These are phyloP conservation scores for Listronotus bonariensis DNA, from an alignment of 1,140 invertebrate species.

Conservation along the genomic window DNA sequence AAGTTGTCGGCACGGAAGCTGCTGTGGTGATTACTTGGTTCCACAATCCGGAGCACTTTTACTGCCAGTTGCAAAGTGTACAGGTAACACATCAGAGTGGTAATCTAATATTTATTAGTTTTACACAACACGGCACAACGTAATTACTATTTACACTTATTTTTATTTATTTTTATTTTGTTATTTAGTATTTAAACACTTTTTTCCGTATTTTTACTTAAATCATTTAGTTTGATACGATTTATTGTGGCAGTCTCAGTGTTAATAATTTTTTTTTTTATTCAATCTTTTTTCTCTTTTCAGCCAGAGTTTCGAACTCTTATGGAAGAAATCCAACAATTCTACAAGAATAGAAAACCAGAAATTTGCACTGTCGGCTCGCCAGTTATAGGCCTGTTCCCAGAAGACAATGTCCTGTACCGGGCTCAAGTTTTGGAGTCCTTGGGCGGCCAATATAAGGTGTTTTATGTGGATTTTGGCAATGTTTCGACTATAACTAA, in stretches of 20 bases:
- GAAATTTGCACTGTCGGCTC: conserved; percentile 59
- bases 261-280: neutral
- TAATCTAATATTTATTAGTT: no score
- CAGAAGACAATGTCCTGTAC: conserved; percentile 71
- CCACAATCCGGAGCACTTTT: conserved; percentile 70
- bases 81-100: no score
- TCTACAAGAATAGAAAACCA: conserved; percentile 63
- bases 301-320: conserved; percentile 64
- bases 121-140: no score
- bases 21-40: conserved; percentile 65
- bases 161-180: no score
- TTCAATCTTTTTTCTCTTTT: conserved; percentile 9
- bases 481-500: conserved; percentile 68
- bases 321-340: conserved; percentile 71
- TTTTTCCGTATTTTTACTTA: no score
- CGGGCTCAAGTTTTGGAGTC: conserved; percentile 64
- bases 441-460: conserved; percentile 61
- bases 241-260: no score
- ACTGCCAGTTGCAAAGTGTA: conserved; percentile 60
- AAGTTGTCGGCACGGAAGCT: conserved; percentile 38
- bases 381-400: conserved; percentile 68
- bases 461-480: conserved; percentile 76
- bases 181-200: no score
- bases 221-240: no score
- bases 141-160: no score